Evolutionary conservation across 1,140 invertebrate genomes (phyloP), one percentile per base, ranked within the genome.

Genomic region (Catajapyx aquilonaris): DNA sequence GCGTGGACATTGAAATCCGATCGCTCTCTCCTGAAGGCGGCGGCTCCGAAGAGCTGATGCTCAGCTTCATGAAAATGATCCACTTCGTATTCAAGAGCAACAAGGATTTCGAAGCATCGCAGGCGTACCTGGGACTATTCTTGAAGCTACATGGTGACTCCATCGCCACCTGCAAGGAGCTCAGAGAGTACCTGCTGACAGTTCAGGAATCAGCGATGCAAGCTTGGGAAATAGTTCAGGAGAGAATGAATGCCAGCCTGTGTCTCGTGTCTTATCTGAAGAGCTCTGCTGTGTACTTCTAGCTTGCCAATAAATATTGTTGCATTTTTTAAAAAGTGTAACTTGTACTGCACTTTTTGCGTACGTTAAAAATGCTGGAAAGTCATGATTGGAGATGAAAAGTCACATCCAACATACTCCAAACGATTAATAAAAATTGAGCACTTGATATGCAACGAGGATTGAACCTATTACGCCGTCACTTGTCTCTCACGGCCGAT

Each of bases 71-170:
- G 20, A 66, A 71, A 48, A 70, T 86, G 53, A 55, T 95, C 5
- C 56, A 69, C 28, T 59, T 55, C 37, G 72, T 81, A 57, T 62
- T 95, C 2, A 58, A 68, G 40, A 77, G 64, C 2, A 84, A 81
- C 46, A 69, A 55, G 43, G 69, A 94, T 59, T 95, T 88, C 61
- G 91, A 97, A 62, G 55, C 94, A n/a, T 71, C 74, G 0, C 81
- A 94, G 54, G 73, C 86, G 1, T 95, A 91, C 62, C 61, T 96
- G n/a, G 74, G 70, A 34, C 60, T 94, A 13, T 95, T 93, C 62
- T 53, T 97, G 9, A 91, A 93, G 59, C 67, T 73, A 20, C 85
- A 94, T 52, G 71, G 73, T 2, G 64, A 68, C 31, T 50, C 56
- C 10, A 61, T 88, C 23, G 59, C 68, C 0, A 52, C 65, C 34